Base-by-base conservation (phyloP, 2,797 vertebrate genomes). In the Malurus splendens region DNA sequence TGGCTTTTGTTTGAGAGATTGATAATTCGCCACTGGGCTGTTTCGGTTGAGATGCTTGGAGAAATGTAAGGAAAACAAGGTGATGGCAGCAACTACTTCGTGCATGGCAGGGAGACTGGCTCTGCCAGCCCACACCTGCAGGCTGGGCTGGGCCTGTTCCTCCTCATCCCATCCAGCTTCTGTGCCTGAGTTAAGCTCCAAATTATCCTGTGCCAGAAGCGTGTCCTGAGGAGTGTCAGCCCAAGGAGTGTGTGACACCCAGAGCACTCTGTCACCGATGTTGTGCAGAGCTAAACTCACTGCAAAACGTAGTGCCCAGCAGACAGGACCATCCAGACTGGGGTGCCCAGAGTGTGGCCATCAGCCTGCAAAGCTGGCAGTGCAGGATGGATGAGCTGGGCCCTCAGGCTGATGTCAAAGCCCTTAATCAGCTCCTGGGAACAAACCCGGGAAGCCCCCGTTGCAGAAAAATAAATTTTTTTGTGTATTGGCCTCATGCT, bases 41-140 rank as follows among this genome's bases (percentile, higher is more conserved):
- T 73, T 91, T 13, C 59, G 75, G 72, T 59, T 62, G 71, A 86
- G 57, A 25, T 10, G 19, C 59, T 57, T 47, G 75, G 67, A 77
- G 59, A 82, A 68, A 28, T 25, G 14, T 19, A 8, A 73, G 52
- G 62, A 48, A 16, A 55, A 44, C 0, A 18, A 22, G 25, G 56
- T 44, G 78, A 71, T 54, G 2, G 18, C 59, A 78, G 65, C 55
- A 78, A 52, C 33, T 79, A 42, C 45, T 83, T 7, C 0, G 0
- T 62, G 48, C 20, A 0, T 2, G 51, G 39, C 0, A 3, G 48
- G 56, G 77, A 83, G 71, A 52, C 9, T 0, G 0, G 64, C 83
- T 52, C 32, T 83, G 65, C 55, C 81, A 62, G 67, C 38, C 39
- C 41, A 39, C 87, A 82, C 71, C 71, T 83, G 65, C 47, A 74